Evolutionary conservation across 2,797 vertebrate genomes (phyloP).

Genomic region (Nothura maculosa): DNA sequence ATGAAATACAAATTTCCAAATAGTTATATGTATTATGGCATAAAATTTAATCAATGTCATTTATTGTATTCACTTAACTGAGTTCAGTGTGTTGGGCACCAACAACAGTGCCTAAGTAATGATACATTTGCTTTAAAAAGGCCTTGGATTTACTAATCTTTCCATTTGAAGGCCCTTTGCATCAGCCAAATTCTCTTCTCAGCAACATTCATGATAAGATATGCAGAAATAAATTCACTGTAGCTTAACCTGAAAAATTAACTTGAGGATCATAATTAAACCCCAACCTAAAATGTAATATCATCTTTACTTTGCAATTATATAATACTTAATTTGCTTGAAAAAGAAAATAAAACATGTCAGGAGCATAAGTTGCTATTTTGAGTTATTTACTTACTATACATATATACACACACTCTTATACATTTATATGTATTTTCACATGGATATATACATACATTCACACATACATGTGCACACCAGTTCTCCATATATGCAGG

Average conservation of each 20-base stretch:
- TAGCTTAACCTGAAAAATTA: not conserved
- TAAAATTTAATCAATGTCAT: not conserved
- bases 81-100: not conserved
- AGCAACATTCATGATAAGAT: not conserved
- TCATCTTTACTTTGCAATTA: not conserved
- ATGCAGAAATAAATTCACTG: not conserved
- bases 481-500: not conserved
- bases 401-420: rapidly evolving
- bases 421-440: not conserved
- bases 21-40: not conserved
- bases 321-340: not conserved
- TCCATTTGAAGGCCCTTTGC: not conserved
- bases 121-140: not conserved
- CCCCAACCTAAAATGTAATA: not conserved
- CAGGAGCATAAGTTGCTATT: not conserved
- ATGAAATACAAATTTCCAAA: not conserved
- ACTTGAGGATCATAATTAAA: not conserved
- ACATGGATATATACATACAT: not conserved
- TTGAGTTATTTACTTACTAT: not conserved
- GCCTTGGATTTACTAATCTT: not conserved
- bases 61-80: not conserved
- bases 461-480: rapidly evolving
- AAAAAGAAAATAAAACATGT: not conserved
- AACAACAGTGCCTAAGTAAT: not conserved
- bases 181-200: not conserved